Conservation (phyloP, 2,797 vertebrate genomes). For the Enteromius anoplus region DNA sequence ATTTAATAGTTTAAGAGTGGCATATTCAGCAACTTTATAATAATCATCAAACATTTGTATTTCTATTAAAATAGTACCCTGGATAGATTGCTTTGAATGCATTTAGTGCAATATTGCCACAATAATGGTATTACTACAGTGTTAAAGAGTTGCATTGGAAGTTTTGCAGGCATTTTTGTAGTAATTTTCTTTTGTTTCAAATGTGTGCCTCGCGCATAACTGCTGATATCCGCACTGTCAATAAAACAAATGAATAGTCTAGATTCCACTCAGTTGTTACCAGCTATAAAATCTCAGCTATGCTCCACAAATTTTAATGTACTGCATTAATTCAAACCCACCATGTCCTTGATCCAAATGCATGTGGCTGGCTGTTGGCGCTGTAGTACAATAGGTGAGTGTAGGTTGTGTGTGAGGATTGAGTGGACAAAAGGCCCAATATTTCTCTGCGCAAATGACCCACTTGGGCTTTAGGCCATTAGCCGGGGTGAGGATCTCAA, state of each 20-base stretch:
- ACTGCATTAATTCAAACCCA: slow-evolving; percentile 54
- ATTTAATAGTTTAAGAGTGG: neutral
- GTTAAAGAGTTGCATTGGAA: neutral
- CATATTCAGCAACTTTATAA: neutral
- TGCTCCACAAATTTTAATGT: slow-evolving; percentile 53
- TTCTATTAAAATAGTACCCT: neutral
- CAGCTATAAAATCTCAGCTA: slow-evolving; percentile 44
- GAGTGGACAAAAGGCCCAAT: slow-evolving; percentile 56
- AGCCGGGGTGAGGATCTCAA: slow-evolving; percentile 59
- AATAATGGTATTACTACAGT: neutral
- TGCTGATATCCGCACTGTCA: slow-evolving; percentile 2
- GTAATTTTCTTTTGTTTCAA: neutral
- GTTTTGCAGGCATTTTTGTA: neutral
- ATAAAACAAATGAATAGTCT: slow-evolving; percentile 37
- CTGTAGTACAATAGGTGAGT: slow-evolving; percentile 56
- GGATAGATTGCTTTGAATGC: neutral
- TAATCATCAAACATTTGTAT: neutral
- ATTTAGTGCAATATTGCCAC: neutral
- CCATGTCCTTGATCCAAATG: slow-evolving; percentile 56
- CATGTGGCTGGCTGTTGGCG: slow-evolving; percentile 52
- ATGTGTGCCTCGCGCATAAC: neutral
- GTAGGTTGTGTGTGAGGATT: slow-evolving; percentile 54
- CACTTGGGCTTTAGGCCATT: slow-evolving; percentile 64
- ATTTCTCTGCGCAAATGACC: slow-evolving; percentile 61
- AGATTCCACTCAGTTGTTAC: slow-evolving; percentile 41